Percentiles rank a stretch among this genome's conserved stretches.
These are phyloP conservation scores for Anser brachyrhynchus DNA, from an alignment of 2,113 vertebrate species.

Conservation along the genomic window DNA sequence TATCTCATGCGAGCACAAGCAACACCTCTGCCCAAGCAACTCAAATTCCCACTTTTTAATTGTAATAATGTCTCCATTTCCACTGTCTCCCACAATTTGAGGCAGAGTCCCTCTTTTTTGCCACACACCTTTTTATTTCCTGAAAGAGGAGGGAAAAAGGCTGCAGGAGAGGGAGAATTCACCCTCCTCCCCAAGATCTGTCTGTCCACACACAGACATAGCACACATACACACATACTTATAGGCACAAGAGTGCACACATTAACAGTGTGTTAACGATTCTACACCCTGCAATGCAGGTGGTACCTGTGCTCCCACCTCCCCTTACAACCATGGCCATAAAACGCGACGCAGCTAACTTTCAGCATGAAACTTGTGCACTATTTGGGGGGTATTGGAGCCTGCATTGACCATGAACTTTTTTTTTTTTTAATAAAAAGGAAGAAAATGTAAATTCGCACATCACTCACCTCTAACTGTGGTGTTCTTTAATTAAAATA, in stretches of 20 bases:
- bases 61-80: neutral
- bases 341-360: neutral
- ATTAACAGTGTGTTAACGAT: neutral
- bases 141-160: neutral
- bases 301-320: too few species aligned
- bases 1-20: neutral
- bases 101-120: neutral
- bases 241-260: neutral
- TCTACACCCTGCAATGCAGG: neutral
- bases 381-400: neutral
- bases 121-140: neutral
- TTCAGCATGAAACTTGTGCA: neutral
- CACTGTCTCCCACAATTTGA: neutral
- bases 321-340: neutral
- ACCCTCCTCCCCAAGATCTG: neutral
- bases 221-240: neutral
- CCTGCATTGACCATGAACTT: neutral
- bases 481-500: slow-evolving; percentile 1
- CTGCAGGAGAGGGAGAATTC: neutral
- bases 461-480: neutral
- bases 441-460: neutral
- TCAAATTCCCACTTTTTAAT: neutral
- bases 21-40: slow-evolving; percentile 9
- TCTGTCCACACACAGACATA: too few species aligned
- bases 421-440: neutral